Evolutionary conservation across 2,113 vertebrate species (phyloP).

Genomic region (Ictalurus furcatus): DNA sequence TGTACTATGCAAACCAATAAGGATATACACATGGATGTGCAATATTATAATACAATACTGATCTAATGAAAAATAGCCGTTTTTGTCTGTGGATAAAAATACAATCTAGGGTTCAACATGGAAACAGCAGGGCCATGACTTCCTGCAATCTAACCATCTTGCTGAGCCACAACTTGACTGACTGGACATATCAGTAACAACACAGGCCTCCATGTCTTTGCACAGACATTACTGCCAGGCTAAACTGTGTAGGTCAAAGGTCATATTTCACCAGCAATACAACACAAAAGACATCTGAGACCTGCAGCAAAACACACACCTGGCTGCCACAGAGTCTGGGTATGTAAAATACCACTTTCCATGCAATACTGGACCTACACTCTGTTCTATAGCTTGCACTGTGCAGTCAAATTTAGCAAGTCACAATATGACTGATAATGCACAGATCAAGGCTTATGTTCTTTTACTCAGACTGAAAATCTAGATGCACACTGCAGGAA

Average conservation of each 20-base stretch:
- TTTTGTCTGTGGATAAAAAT: neutral
- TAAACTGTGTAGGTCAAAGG: constrained; percentile 31
- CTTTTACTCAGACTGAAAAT: neutral
- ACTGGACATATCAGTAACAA: constrained; percentile 15
- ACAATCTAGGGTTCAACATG: too few relatives aligned
- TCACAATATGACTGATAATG: neutral
- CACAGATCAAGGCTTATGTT: neutral
- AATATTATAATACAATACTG: neutral
- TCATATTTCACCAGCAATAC: constrained; percentile 36
- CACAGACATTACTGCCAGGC: constrained; percentile 7
- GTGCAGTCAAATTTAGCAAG: neutral
- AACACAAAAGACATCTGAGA: constrained; percentile 38
- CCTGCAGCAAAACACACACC: constrained; percentile 43
- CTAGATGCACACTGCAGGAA: neutral
- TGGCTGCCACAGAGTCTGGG: constrained; percentile 33
- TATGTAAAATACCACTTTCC: neutral
- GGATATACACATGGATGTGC: neutral
- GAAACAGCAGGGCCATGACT: neutral
- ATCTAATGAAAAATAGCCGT: neutral
- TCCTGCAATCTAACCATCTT: neutral
- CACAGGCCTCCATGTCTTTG: constrained; percentile 14
- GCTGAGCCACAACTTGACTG: constrained; percentile 1
- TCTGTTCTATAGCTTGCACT: neutral
- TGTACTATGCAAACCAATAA: neutral
- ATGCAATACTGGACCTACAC: neutral